Evolutionary conservation across 2,797 vertebrate genomes (phyloP).

Genomic region (Rhincodon typus): DNA sequence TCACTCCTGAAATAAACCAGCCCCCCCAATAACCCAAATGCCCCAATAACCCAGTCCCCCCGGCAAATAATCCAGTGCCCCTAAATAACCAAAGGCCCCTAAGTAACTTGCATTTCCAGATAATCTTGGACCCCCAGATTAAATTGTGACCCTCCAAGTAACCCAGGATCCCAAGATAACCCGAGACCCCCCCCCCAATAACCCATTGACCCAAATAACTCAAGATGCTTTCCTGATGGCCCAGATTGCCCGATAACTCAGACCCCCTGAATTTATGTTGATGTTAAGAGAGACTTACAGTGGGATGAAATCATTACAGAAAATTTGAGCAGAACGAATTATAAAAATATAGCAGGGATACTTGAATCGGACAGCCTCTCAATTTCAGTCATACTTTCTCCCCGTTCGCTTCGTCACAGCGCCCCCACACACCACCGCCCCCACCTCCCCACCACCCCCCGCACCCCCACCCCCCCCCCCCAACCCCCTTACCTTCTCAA

Average conservation of each 20-base stretch:
- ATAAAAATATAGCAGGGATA: too few relatives aligned
- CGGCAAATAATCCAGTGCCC: not conserved
- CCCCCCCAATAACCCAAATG: not conserved
- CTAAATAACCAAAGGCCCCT: not conserved
- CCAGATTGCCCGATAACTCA: not conserved
- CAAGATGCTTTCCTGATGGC: too few relatives aligned
- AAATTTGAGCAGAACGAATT: not conserved
- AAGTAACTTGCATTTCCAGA: too few relatives aligned
- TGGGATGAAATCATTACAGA: not conserved
- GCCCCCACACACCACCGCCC: constrained; percentile 51
- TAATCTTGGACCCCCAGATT: not conserved
- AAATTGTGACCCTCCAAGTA: not conserved
- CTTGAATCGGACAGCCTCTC: not conserved
- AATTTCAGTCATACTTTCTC: not conserved
- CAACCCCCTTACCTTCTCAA: constrained; percentile 70
- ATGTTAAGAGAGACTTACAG: too few relatives aligned
- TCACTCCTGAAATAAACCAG: not conserved
- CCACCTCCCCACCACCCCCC: constrained; percentile 54
- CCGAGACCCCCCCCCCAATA: not conserved
- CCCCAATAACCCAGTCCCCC: not conserved
- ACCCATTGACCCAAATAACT: not conserved
- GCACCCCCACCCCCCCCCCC: constrained; percentile 66
- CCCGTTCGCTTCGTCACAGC: not conserved
- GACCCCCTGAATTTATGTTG: not conserved
- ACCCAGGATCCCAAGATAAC: not conserved